Conservation (phyloP, 2,797 vertebrate genomes). For the Danio tinwini region DNA sequence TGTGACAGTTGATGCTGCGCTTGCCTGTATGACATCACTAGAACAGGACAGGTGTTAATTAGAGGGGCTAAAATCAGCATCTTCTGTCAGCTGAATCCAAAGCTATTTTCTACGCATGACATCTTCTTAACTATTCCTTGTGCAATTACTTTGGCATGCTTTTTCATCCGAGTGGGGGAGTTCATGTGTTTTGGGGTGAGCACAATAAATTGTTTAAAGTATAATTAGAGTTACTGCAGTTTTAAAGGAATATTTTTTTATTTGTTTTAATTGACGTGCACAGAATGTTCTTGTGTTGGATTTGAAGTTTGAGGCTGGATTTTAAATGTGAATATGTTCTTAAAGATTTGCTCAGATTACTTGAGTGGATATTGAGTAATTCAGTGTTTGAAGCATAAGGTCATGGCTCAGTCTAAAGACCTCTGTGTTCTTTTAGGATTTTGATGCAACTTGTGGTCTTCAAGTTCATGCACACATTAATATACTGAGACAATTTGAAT, state of each 20-base stretch:
- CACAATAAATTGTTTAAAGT: slow-evolving; percentile 45
- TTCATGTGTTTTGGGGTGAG: slow-evolving; percentile 47
- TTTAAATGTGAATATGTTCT: slow-evolving; percentile 24
- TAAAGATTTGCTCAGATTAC: slow-evolving; percentile 1
- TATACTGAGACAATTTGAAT: background rate
- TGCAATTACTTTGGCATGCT: slow-evolving; percentile 32
- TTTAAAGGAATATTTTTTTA: slow-evolving; percentile 34
- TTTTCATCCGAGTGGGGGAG: slow-evolving; percentile 30
- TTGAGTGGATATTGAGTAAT: background rate
- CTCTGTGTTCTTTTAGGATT: background rate
- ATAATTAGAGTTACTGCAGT: slow-evolving; percentile 46
- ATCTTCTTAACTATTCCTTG: slow-evolving; percentile 36
- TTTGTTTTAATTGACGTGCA: slow-evolving; percentile 11
- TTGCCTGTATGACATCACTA: slow-evolving; percentile 45
- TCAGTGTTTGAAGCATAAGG: background rate
- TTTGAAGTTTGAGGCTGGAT: slow-evolving; percentile 43
- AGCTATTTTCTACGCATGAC: slow-evolving; percentile 54
- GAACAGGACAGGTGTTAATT: slow-evolving; percentile 52
- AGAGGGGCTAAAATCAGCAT: slow-evolving; percentile 42
- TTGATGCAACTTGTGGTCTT: background rate
- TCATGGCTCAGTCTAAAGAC: background rate
- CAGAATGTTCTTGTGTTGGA: slow-evolving; percentile 50
- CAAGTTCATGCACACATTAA: background rate
- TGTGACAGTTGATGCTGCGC: slow-evolving; percentile 32
- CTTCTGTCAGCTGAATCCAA: slow-evolving; percentile 41